Conservation (phyloP, 2,797 vertebrate genomes). For the Urophycis tenuis region DNA sequence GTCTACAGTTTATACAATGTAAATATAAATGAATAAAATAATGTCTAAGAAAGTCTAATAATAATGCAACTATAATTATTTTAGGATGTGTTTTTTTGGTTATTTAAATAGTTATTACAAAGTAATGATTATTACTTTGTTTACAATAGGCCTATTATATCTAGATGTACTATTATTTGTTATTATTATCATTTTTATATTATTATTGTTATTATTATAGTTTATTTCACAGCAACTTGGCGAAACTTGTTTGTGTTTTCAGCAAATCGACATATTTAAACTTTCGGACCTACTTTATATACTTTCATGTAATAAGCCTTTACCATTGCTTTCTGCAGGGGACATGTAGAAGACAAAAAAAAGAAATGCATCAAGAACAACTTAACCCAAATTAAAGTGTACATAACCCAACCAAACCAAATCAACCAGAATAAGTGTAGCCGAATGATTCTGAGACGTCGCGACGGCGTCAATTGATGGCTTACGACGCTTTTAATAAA, state of each 20-base stretch:
- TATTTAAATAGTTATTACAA: neutral
- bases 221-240: neutral
- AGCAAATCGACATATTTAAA: neutral
- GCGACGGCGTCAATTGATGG: conserved; percentile 48
- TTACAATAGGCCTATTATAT: too few species aligned
- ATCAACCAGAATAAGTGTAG: conserved; percentile 55
- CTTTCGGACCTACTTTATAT: neutral
- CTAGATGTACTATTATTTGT: neutral
- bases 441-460: conserved; percentile 30
- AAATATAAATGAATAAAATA: too few species aligned
- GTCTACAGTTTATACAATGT: too few species aligned
- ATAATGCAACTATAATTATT: neutral
- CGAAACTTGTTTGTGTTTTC: neutral
- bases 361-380: neutral
- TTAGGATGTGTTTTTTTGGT: neutral
- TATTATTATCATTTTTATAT: neutral
- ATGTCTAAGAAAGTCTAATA: too few species aligned
- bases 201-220: neutral
- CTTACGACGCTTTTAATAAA: conserved; percentile 51
- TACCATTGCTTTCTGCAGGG: neutral
- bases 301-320: neutral
- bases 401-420: conserved; percentile 8
- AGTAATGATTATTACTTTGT: too few species aligned
- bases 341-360: neutral
- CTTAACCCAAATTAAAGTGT: neutral